These are phyloP conservation scores for Paratilapia polleni DNA, from an alignment of 2,113 vertebrate species.

Conservation along the genomic window DNA sequence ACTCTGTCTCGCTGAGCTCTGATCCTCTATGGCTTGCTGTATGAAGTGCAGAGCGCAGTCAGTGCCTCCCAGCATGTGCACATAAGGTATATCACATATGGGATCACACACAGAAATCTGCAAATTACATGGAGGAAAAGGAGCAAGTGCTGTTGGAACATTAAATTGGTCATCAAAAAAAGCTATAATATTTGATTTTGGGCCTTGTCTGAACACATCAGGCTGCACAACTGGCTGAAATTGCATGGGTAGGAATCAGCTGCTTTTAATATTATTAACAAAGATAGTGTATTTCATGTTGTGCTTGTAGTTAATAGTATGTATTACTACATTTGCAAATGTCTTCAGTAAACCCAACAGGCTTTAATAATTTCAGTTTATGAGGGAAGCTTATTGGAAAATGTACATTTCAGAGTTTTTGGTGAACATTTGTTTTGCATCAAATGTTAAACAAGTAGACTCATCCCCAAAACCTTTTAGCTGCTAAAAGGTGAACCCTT, in stretches of 20 bases:
- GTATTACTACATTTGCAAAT: neutral
- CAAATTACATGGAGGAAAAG: conserved; percentile 5
- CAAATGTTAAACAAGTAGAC: neutral
- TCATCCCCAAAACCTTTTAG: neutral
- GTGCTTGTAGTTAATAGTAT: neutral
- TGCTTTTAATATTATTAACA: neutral
- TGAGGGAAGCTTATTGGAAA: neutral
- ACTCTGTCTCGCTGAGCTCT: conserved; percentile 52
- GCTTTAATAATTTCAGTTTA: neutral
- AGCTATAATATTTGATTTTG: neutral
- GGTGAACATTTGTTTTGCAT: neutral
- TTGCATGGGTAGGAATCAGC: neutral
- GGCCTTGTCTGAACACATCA: neutral
- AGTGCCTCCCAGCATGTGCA: conserved; percentile 35
- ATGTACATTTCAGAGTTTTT: neutral
- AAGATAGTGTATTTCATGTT: neutral
- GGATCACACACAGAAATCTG: conserved; percentile 19
- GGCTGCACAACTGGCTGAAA: neutral
- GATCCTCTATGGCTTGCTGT: conserved; percentile 50
- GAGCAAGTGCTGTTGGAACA: neutral
- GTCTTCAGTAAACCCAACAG: neutral
- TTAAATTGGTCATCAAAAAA: neutral
- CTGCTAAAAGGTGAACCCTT: neutral
- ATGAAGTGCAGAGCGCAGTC: conserved; percentile 31
- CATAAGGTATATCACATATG: conserved; percentile 11